Conservation (phyloP, 2,888 invertebrate genomes). For the Eurytoma californica region DNA sequence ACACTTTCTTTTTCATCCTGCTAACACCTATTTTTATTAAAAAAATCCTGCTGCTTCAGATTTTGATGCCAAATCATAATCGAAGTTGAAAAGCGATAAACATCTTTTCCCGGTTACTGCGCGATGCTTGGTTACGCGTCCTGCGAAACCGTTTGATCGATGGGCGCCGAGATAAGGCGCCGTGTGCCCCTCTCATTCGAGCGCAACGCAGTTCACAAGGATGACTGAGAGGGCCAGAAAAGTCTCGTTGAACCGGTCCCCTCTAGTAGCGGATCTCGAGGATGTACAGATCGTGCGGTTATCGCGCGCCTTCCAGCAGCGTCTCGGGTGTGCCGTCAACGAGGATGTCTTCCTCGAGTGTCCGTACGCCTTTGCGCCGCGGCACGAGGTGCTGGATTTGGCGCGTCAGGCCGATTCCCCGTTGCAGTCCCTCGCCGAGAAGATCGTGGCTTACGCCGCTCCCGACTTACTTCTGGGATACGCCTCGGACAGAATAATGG, state of each 20-base stretch:
- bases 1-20: no score
- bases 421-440: conserved; percentile 58
- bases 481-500: conserved; percentile 79
- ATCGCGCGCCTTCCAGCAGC: conserved; percentile 59
- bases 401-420: conserved; percentile 59
- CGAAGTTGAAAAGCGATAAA: no score
- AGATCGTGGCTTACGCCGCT: conserved; percentile 59
- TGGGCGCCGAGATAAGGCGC: background rate
- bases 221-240: background rate
- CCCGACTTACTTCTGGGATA: conserved; percentile 79
- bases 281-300: conserved; percentile 64
- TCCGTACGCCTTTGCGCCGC: conserved; percentile 68
- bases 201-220: background rate
- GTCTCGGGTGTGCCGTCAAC: conserved; percentile 66
- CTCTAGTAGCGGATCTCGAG: conserved; percentile 64
- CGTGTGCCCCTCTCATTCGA: background rate
- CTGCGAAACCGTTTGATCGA: conserved; percentile 39
- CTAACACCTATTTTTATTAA: no score
- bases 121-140: conserved; percentile 12
- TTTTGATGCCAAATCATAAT: no score
- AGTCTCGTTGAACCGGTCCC: conserved; percentile 48
- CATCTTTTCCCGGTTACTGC: no score
- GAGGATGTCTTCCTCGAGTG: conserved; percentile 70
- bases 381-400: conserved; percentile 56
- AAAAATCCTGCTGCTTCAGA: no score